Conservation (phyloP, 2,797 vertebrate genomes). For the Acanthornis magna region DNA sequence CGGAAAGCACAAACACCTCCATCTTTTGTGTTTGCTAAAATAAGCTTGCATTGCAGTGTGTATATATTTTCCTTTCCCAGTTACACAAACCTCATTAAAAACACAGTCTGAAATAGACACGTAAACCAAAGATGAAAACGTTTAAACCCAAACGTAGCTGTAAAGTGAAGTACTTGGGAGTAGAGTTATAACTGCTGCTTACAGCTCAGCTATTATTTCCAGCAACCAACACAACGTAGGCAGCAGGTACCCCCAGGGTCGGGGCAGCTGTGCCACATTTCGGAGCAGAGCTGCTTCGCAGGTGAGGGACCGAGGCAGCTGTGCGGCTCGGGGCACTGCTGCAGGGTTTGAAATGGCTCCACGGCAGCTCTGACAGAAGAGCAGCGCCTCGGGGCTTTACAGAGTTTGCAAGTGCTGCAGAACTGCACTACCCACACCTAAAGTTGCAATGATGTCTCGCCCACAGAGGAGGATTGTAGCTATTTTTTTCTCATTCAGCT, state of each 20-base stretch:
- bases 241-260: not conserved
- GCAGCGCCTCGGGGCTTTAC: not conserved
- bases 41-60: accelerated
- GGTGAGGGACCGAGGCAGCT: not conserved
- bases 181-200: not conserved
- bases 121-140: not conserved
- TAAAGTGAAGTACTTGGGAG: not conserved
- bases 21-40: not conserved
- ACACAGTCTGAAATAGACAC: not conserved
- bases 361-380: accelerated
- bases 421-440: accelerated
- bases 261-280: not conserved
- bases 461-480: not conserved
- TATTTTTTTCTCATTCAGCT: not conserved
- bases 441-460: accelerated
- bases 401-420: accelerated
- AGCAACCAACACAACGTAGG: accelerated
- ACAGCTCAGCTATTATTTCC: accelerated
- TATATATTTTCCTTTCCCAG: not conserved
- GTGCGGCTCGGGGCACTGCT: not conserved
- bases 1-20: not conserved
- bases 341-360: not conserved
- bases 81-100: not conserved
- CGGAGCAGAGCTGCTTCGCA: not conserved
- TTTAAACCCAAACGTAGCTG: not conserved